Evolutionary conservation across 30 jellyfish, hydroid and myxozoan genomes (phyloP).

Genomic region (Aurelia coerulea): DNA sequence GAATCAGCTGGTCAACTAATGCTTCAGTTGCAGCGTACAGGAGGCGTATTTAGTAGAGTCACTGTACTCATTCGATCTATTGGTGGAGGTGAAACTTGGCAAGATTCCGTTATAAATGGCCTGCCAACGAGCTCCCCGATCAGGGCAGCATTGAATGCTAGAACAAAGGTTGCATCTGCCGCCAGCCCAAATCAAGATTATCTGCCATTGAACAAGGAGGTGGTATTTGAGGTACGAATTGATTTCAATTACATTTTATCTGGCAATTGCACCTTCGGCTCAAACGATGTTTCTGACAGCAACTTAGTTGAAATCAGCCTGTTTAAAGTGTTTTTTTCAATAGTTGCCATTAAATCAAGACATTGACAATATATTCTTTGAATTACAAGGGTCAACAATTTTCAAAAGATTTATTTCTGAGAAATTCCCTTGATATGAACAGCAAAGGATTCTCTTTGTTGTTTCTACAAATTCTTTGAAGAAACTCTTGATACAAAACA

Average conservation of each 20-base stretch:
- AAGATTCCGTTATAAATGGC: slow-evolving; percentile 33
- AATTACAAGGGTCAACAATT: too few relatives aligned
- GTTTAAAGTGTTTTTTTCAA: too few relatives aligned
- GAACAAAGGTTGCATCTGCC: slow-evolving; percentile 67
- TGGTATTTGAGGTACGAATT: slow-evolving; percentile 46
- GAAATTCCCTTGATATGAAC: too few relatives aligned
- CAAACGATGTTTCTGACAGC: too few relatives aligned
- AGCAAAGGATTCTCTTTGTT: too few relatives aligned
- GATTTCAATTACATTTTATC: background rate
- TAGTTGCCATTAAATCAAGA: too few relatives aligned
- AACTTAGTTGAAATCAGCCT: too few relatives aligned
- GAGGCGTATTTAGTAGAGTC: slow-evolving; percentile 88
- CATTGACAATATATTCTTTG: too few relatives aligned
- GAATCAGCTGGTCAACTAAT: slow-evolving; percentile 71
- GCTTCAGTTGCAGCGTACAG: slow-evolving; percentile 59
- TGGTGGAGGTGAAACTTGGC: slow-evolving; percentile 99
- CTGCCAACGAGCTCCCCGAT: slow-evolving; percentile 62
- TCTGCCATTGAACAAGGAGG: slow-evolving; percentile 37
- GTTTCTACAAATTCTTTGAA: too few relatives aligned
- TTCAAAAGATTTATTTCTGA: too few relatives aligned
- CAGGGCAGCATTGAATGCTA: slow-evolving; percentile 44
- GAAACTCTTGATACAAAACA: too few relatives aligned
- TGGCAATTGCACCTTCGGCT: too few relatives aligned
- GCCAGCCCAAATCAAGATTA: slow-evolving; percentile 50
- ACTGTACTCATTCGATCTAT: slow-evolving; percentile 78